Base-by-base conservation (phyloP, 2,113 vertebrate species). In the Noctilio leporinus region DNA sequence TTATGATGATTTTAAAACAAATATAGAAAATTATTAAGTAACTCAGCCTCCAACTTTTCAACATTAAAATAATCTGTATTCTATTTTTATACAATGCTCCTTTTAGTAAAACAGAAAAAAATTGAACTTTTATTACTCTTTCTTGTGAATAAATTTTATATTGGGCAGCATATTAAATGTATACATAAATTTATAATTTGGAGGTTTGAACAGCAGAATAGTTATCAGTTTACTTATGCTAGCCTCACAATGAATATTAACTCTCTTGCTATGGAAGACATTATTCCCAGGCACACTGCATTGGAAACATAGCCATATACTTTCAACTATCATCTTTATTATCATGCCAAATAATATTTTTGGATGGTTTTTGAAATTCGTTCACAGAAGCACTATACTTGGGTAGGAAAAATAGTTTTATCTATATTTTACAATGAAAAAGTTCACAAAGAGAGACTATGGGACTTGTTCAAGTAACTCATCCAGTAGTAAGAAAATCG, bases 361-460 rank as follows among this genome's bases (percentile, higher is more conserved):
- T n/a, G 35, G 57, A 91, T 43, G 10, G 14, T 43, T 91, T 95
- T 85, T 26, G 92, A 92, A 86, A 83, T 55, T 84, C 64, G 75
- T 94, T 94, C 22, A 90, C 19, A 88, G 51, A 4, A 80, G 53
- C 28, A 67, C 35, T 35, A 75, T 83, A 82, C 22, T 78, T 87
- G 28, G 28, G 12, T 51, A 64, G 0, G 3, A 19, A 22, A 95
- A 86, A 70, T 35, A 85, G 28, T 67, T 92, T 94, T 72, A 88
- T 64, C n/a, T 45, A 65, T 49, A 43, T 95, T 82, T 96, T 93
- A 69, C 43, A 72, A 78, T 64, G n/a, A 83, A 80, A 93, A 75
- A 26, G 7, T 51, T 93, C 28, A 92, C 6, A 82, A 17, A 55
- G 77, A 81, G 28, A 84, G 30, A 73, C 47, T 69, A 8, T 77